Base-by-base conservation (phyloP, 2,797 vertebrate species). In the Parauchenoglanis punctatus region DNA sequence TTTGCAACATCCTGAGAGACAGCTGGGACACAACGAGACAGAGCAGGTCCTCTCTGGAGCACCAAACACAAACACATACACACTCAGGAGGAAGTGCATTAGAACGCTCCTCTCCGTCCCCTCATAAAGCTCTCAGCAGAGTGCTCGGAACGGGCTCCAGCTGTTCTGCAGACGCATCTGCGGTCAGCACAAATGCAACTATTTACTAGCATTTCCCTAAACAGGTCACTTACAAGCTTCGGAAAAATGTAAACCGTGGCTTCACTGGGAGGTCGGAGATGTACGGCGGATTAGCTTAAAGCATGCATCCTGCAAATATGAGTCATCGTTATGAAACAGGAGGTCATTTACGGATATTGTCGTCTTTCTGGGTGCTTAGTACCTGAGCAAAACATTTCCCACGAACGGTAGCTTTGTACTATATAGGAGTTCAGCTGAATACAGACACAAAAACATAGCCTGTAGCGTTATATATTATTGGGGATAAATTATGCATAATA, bases 201-300 rank as follows among this genome's bases (percentile, higher is more conserved):
- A 72, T 89, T 86, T 84, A 84, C 81, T 70, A 72, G 81, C 75
- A 84, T 49, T 84, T 89, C 81, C 81, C 78, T 81, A 80, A 84
- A 86, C 73, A 84, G 81, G 75, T 73, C 80, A 44, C 83, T 86
- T 78, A 61, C 11, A 58, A 84, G 54, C 81, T 44, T n/a, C 0
- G 46, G 13, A 81, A 68, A 86, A 84, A 86, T 84, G 88, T 86
- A 89, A 89, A 89, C 88, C 31, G 10, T 65, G 13, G 28, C n/a
- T 46, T 20, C 4, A 23, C 65, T 28, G 52, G 28, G 80, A 88
- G 84, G 80, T 77, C 80, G 18, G 15, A 56, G 28, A 13, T 7
- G 58, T 70, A 72, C 7, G 3, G 11, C 49, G n/a, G 61, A 28
- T 73, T 44, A 82, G 70, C 6, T 68, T 35, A 35, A 54, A 68